Evolutionary conservation across 2,888 invertebrate genomes (phyloP), one percentile per base, ranked within the genome.

Genomic region (Drosophila prostipennis): DNA sequence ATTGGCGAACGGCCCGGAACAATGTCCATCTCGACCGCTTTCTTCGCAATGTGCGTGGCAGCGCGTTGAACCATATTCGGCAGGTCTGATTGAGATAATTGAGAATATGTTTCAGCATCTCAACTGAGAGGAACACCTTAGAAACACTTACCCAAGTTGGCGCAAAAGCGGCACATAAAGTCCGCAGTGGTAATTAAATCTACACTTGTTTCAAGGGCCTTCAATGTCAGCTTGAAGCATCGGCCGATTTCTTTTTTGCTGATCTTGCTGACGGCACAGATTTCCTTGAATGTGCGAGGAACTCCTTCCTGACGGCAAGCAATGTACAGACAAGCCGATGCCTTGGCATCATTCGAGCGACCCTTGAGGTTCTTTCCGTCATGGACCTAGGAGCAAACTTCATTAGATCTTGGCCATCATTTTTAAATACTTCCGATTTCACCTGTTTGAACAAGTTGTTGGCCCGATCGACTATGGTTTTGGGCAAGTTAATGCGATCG

Each of bases 241-340:
- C 99, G 93, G 0, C 99, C 99, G 68, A 99, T 99, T 93, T 99
- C 99, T 89, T 99, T 98, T 93, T 99, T 99, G 89, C 99, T 98
- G 64, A 99, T 98, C 93, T 98, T 98, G 90, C 99, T 99, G 54
- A 99, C 98, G 0, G 99, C 99, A 92, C 99, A 99, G 71, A 99
- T 99, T 94, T 99, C 99, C 93, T 98, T 99, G 92, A 99, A 99
- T 11, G 99, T 99, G 78, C 99, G 95, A 0, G 99, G 99, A 0
- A 99, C 99, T 6, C 98, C 98, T 92, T 99, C 99, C 89, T 99
- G 99, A 2, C 99, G 94, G 89, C 99, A 99, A 0, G 99, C 99
- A 74, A 99, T 99, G 91, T 99, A 99, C 32, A 99, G 93, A 92
- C 99, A 99, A 0, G 99, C 99, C 0, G 99, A 99, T 0, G 99